A percentile compares a stretch with the other conserved stretches of the same genome.
Evolutionary conservation across 1,140 invertebrate genomes (phyloP).

Genomic region (Diuraphis noxia): DNA sequence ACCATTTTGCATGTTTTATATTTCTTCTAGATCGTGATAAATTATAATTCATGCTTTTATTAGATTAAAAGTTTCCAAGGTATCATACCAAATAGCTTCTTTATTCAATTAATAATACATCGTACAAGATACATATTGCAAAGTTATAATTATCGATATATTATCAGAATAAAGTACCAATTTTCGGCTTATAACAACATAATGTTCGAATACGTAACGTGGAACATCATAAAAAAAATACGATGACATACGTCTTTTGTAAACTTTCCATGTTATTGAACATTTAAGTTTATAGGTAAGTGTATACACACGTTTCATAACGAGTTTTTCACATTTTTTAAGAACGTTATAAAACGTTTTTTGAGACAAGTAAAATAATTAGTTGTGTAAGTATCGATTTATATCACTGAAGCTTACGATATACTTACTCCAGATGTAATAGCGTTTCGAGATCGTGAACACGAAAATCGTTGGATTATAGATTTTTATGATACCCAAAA

Average conservation of each 20-base stretch:
- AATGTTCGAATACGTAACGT: too few species aligned
- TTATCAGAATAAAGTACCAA: neutral
- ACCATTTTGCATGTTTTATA: neutral
- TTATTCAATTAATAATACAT: neutral
- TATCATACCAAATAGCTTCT: neutral
- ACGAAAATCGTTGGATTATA: neutral
- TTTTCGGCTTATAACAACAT: neutral
- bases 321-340: too few species aligned
- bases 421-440: neutral
- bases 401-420: neutral
- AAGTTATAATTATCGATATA: neutral
- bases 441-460: too few species aligned
- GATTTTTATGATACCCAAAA: neutral
- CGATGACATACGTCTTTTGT: neutral
- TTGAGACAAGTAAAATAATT: neutral
- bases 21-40: neutral
- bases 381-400: neutral
- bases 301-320: too few species aligned
- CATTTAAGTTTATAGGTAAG: neutral
- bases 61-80: neutral
- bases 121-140: neutral
- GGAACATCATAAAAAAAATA: neutral
- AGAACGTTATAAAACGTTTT: neutral
- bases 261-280: neutral
- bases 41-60: neutral